Evolutionary conservation across 2,888 invertebrate genomes (phyloP), one percentile per base, ranked within the genome.

Genomic region (Galeopsomyia nigrocyanea): DNA sequence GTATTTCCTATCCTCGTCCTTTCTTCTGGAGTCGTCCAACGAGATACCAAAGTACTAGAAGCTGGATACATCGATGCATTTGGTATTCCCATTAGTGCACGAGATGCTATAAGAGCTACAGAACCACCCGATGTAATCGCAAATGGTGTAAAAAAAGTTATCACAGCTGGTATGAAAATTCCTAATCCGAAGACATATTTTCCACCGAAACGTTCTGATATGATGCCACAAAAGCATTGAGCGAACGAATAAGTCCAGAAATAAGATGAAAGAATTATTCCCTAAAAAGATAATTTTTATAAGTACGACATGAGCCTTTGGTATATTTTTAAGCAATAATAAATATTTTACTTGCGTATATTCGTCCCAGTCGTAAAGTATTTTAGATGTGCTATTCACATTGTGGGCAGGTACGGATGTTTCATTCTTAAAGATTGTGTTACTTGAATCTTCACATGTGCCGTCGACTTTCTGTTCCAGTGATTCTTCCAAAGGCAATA

Each of bases 41-140:
- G 89, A 0, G 94, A 92, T n/a, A 94, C 86, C 80, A 94, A 87
- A 0, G 92, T 91, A 81, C 92, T 93, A 79, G 96, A 87, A 0
- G 95, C 94, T 5, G 93, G 94, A 84, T 92, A 93, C 0, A 93
- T 93, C 16, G 93, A 92, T 61, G 93, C 93, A 91, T 94, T 94
- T 76, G 94, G 93, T 17, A 94, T 88, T 58, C 95, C 95, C 87
- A 94, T 93, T 14, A 94, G 80, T 0, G 94, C 90, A 77, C 95
- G 88, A 26, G 94, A 84, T 31, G 90, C 88, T 55, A 94, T 91
- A 26, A 95, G 88, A 53, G 91, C 90, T 10, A 89, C 89, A 21
- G 92, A 90, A 26, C 90, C 92, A 5, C 93, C 91, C 66, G 82
- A 78, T 16, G 88, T 87, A 19, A 94, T 92, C 31, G 91, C 89